A percentile compares a stretch with the other conserved stretches of the same genome.
These are phyloP conservation scores for Caenorhabditis wallacei DNA, from an alignment of 2,888 invertebrate genomes.

Conservation along the genomic window DNA sequence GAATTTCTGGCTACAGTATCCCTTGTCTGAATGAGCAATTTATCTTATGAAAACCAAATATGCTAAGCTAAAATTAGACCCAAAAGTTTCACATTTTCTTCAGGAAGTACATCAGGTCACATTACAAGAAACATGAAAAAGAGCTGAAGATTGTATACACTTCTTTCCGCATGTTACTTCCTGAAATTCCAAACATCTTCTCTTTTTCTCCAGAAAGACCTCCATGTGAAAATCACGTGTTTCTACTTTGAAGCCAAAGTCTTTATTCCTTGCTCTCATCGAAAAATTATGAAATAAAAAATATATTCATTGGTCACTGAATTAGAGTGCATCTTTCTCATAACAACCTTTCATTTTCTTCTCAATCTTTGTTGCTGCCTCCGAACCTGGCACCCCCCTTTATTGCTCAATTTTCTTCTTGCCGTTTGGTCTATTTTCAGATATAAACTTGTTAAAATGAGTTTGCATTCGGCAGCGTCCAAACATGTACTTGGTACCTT, in stretches of 20 bases:
- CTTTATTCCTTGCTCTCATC: not conserved
- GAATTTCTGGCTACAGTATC: no score
- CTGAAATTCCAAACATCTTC: constrained; percentile 5
- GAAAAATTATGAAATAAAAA: constrained; percentile 3
- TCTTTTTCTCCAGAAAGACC: not conserved
- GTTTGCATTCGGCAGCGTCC: not conserved
- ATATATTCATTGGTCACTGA: not conserved
- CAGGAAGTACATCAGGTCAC: no score
- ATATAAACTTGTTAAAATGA: not conserved
- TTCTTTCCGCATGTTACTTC: not conserved
- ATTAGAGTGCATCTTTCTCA: constrained; percentile 5
- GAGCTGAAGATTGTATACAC: not conserved
- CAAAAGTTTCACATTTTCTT: no score
- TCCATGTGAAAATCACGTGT: not conserved
- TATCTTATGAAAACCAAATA: no score
- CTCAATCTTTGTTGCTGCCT: not conserved
- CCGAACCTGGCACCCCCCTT: constrained; percentile 11
- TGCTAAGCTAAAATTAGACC: no score
- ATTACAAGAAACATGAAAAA: not conserved
- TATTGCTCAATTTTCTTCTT: not conserved
- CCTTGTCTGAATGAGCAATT: no score
- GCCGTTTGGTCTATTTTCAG: constrained; percentile 16
- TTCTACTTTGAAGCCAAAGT: not conserved
- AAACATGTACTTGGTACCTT: constrained; percentile 18
- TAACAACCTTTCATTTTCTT: not conserved